Evolutionary conservation across 2,888 invertebrate species (phyloP).

Genomic region (Stenichneumon culpator): DNA sequence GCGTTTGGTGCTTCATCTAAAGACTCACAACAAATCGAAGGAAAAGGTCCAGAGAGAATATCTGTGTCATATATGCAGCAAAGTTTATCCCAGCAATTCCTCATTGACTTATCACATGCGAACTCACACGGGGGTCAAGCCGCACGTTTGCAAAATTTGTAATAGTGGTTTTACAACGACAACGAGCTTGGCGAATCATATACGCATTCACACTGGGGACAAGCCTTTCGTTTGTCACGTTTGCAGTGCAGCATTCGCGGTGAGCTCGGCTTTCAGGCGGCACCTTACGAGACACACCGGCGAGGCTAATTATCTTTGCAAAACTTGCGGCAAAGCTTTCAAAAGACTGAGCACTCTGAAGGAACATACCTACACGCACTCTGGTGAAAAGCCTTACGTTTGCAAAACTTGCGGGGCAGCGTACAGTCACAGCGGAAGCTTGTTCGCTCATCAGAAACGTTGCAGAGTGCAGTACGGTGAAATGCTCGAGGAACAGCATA

Average conservation of each 20-base stretch:
- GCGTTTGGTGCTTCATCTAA: conserved; percentile 81
- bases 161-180: conserved; percentile 84
- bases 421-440: conserved; percentile 84
- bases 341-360: conserved; percentile 84
- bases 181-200: conserved; percentile 83
- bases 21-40: conserved; percentile 83
- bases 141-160: conserved; percentile 83
- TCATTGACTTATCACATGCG: conserved; percentile 84
- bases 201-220: conserved; percentile 83
- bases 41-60: conserved; percentile 83
- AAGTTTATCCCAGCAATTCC: conserved; percentile 84
- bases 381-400: conserved; percentile 84
- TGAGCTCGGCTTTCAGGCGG: conserved; percentile 82
- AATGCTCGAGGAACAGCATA: conserved; percentile 80
- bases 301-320: conserved; percentile 84
- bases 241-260: conserved; percentile 84
- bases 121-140: conserved; percentile 83
- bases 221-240: conserved; percentile 84
- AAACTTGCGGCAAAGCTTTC: conserved; percentile 83
- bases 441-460: conserved; percentile 84
- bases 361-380: conserved; percentile 84
- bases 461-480: conserved; percentile 83
- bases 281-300: conserved; percentile 84
- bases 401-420: conserved; percentile 84
- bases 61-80: conserved; percentile 84